Evolutionary conservation across 2,888 invertebrate species (phyloP), one percentile per base, ranked within the genome.

Genomic region (Lordiphosa fenestrarum): DNA sequence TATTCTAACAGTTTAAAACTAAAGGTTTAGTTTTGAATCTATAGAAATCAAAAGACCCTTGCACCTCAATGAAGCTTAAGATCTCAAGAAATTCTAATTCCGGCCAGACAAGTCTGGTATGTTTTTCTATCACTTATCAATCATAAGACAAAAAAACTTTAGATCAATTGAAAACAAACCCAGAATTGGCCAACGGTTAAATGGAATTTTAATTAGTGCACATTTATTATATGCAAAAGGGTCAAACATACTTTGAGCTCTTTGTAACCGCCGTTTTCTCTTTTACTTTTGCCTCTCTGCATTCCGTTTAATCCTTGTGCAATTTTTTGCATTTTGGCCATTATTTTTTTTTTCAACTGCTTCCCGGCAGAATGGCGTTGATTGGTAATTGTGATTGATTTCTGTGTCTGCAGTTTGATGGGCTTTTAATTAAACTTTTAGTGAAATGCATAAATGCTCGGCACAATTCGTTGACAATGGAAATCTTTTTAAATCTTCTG

Each of bases 201-300:
- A 83, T 86, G 86, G 81, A 85, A 84, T 87, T 87, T 88, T 86
- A 88, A 88, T 88, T 86, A 87, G 83, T 72, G 71, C 53, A 75
- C 77, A 78, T 76, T 80, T 76, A 67, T 63, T 10, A 21, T 19
- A 19, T 35, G 4, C 10, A 6, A 9, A 19, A 19, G 10, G 38
- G 15, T 30, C 23, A 10, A 23, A 13, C 6, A 3, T 38, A 5
- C 38, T 19, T 38, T 15, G 52, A 33, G 33, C 23, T 37, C 12
- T 42, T 62, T 36, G 21, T 6, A 23, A 19, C 44, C 44, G 33
- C 33, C 10, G 15, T 44, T 44, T 44, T 44, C 30, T 44, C 33
- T 25, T 44, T 44, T 30, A 30, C 30, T 30, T 30, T 30, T 30
- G 30, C 30, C 42, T 58, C 49, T 62, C 44, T 52, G 49, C 51